Conservation (phyloP, 2,113 vertebrate species). For the Heteronetta atricapilla region DNA sequence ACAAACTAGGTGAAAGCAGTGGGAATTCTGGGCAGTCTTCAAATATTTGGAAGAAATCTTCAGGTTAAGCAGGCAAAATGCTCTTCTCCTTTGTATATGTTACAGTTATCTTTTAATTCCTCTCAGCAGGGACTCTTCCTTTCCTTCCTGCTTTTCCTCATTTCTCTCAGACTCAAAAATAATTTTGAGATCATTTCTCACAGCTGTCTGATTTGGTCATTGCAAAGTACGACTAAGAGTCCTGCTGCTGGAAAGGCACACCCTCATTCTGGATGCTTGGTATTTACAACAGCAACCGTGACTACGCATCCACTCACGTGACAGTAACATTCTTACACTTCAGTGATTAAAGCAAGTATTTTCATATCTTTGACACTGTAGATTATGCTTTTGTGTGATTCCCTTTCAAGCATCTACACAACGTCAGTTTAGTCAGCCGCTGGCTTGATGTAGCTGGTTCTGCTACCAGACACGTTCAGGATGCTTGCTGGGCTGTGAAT, state of each 20-base stretch:
- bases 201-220: neutral
- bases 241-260: neutral
- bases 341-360: neutral
- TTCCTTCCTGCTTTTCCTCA: neutral
- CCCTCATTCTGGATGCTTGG: neutral
- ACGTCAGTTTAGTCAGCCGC: neutral
- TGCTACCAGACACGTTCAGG: too few relatives aligned
- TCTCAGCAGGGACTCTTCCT: too few relatives aligned
- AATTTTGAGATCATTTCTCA: neutral
- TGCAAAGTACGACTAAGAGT: neutral
- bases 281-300: neutral
- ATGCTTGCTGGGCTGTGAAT: neutral
- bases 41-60: neutral
- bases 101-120: neutral
- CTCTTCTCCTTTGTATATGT: neutral
- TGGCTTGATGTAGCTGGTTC: neutral
- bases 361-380: neutral
- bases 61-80: neutral
- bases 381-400: neutral
- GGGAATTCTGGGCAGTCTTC: neutral
- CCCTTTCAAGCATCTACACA: neutral
- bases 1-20: neutral
- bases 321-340: neutral
- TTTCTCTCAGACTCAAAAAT: neutral
- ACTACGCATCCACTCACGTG: neutral